Evolutionary conservation across 2,797 vertebrate species (phyloP), one percentile per base, ranked within the genome.

Genomic region (Pitangus sulphuratus): DNA sequence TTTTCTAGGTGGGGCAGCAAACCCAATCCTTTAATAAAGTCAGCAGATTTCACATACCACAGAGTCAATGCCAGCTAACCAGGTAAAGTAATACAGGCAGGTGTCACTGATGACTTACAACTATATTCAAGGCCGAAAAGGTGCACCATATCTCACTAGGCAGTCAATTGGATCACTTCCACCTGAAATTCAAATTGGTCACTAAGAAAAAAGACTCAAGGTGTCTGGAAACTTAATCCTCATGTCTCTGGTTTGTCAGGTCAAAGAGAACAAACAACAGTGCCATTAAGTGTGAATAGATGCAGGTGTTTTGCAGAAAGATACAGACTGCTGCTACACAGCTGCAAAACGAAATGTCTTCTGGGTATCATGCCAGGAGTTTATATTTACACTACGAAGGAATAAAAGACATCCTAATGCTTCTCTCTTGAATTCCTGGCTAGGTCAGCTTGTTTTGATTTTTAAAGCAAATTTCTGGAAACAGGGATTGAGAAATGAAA

Each of bases 181-280:
- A 44, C 33, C 65, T 92, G 91, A 94, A 96, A 96, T 96, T 89
- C 84, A 89, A 84, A 71, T 51, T 75, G 47, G 45, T 81, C 26
- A 2, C 92, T 69, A 45, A 60, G 53, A 68, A 84, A 92, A 89
- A 79, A 81, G 74, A 65, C 39, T 72, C 69, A 25, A 8, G 3
- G 47, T 15, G 40, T 54, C 71, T 68, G 35, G 90, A 93, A 96
- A 96, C 66, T 35, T 91, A 75, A 95, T 89, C 72, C 68, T 89
- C 9, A 11, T 35, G 35, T 74, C 61, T 75, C 75, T 84, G 66
- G 35, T 88, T 85, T 71, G 50, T 84, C 57, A 92, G 89, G 87
- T 94, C 91, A 94, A 78, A 78, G 61, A 72, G 85, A 95, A 90
- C 78, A 94, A 90, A 42, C 57, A 77, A 33, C 33, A 51, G 31